Evolutionary conservation across 2,797 vertebrate genomes (phyloP).

Genomic region (Silurus lanzhouensis): DNA sequence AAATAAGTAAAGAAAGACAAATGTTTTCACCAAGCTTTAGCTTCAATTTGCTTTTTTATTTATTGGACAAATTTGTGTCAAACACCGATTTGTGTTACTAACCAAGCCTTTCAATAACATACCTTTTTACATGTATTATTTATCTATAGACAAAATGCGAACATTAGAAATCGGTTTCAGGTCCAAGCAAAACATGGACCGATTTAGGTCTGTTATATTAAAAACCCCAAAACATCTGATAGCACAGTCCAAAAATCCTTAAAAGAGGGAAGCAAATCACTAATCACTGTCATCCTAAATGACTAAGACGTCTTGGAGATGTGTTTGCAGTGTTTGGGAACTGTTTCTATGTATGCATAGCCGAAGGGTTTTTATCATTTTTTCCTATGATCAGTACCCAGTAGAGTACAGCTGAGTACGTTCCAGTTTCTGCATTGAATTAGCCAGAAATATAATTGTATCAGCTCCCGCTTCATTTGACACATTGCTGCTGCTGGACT

Average conservation of each 20-base stretch:
- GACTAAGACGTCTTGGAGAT: neutral
- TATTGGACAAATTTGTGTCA: neutral
- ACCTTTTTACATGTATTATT: no score
- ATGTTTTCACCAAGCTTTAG: neutral
- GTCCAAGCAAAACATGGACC: neutral
- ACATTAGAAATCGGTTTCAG: neutral
- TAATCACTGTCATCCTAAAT: neutral
- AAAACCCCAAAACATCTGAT: neutral
- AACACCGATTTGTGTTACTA: neutral
- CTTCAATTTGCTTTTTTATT: neutral
- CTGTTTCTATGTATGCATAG: slow-evolving; percentile 1
- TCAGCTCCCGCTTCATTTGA: slow-evolving; percentile 30
- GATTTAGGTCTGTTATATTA: neutral
- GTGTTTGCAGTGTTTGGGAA: slow-evolving; percentile 6
- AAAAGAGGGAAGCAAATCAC: neutral
- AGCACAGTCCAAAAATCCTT: neutral
- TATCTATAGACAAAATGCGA: neutral
- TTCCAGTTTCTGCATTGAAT: slow-evolving; percentile 16
- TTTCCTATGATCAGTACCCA: neutral
- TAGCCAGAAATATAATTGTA: slow-evolving; percentile 37
- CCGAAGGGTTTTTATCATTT: neutral
- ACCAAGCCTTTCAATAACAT: neutral
- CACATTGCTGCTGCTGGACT: slow-evolving; percentile 33
- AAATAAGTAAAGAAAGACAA: neutral
- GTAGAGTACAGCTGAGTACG: neutral